These are phyloP conservation scores for Drosophila mettleri DNA, from an alignment of 2,888 invertebrate species.

Conservation along the genomic window DNA sequence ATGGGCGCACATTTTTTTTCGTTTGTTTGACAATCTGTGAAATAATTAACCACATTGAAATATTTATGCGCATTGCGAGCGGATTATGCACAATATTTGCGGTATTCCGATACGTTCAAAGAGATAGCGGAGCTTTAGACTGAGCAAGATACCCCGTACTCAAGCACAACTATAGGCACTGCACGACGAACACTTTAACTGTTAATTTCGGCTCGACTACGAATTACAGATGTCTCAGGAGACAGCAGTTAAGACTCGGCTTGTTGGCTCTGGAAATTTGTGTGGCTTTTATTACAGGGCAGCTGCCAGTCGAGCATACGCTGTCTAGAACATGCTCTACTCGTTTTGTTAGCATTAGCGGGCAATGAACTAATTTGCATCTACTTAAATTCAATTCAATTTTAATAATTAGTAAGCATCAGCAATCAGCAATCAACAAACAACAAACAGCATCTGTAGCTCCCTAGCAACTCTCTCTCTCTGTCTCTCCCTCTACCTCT, in stretches of 20 bases:
- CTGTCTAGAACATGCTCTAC: slow-evolving; percentile 2
- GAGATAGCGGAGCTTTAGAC: neutral
- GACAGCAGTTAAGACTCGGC: neutral
- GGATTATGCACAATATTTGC: slow-evolving; percentile 20
- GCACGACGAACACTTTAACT: neutral
- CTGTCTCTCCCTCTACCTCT: neutral
- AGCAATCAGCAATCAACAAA: slow-evolving; percentile 13
- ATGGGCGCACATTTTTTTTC: neutral
- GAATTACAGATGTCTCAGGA: neutral
- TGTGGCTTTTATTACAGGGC: neutral
- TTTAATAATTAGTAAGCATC: slow-evolving; percentile 12
- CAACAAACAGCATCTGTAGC: slow-evolving; percentile 1
- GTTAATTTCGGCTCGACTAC: neutral
- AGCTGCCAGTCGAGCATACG: neutral
- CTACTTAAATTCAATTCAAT: slow-evolving; percentile 37
- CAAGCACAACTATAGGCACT: neutral
- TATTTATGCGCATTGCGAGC: slow-evolving; percentile 43
- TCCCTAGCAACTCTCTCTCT: neutral
- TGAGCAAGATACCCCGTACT: neutral
- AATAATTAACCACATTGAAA: slow-evolving; percentile 14
- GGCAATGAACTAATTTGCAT: slow-evolving; percentile 72
- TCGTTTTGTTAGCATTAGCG: slow-evolving; percentile 23
- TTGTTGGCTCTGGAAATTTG: neutral
- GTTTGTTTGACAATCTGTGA: neutral
- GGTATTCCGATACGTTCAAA: slow-evolving; percentile 5